Percentiles rank a stretch among this genome's conserved stretches.
phyloP scores from a whole-genome alignment of 2,113 vertebrate genomes.

The Protobothrops mucrosquamatus region DNA sequence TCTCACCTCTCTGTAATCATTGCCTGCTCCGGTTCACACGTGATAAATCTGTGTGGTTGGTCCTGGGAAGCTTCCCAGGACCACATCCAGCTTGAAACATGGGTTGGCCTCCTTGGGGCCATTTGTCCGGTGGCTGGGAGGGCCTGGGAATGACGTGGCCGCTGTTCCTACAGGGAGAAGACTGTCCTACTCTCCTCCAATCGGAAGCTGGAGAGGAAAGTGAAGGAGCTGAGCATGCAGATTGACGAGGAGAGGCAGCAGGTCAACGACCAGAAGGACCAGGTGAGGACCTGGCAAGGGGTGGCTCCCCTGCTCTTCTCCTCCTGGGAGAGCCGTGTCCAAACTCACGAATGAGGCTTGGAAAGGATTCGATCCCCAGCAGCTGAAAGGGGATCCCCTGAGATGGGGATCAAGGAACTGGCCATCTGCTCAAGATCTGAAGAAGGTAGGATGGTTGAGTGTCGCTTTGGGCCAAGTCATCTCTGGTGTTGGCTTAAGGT shows the following conservation, averaged over 20 bases:
- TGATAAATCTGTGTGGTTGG: background rate
- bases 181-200: slow-evolving; percentile 77
- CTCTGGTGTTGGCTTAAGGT: background rate
- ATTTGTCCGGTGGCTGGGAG: background rate
- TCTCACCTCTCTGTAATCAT: background rate
- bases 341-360: background rate
- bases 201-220: slow-evolving; percentile 86
- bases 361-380: background rate
- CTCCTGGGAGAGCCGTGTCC: background rate
- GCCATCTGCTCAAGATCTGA: background rate
- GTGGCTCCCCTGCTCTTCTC: background rate
- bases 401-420: background rate
- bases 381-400: background rate
- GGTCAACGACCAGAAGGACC: slow-evolving; percentile 87
- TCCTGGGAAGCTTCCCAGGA: background rate
- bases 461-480: background rate
- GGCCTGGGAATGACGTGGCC: background rate
- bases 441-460: background rate
- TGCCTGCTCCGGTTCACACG: background rate
- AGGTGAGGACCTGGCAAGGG: slow-evolving; percentile 67
- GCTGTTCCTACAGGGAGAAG: slow-evolving; percentile 76
- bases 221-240: slow-evolving; percentile 89
- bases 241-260: slow-evolving; percentile 89
- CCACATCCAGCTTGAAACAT: background rate
- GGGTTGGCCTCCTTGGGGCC: background rate